A percentile compares a stretch with the other conserved stretches of the same genome.
These are phyloP conservation scores for Idris sp. DNA, from an alignment of 1,140 invertebrate species.

Conservation along the genomic window DNA sequence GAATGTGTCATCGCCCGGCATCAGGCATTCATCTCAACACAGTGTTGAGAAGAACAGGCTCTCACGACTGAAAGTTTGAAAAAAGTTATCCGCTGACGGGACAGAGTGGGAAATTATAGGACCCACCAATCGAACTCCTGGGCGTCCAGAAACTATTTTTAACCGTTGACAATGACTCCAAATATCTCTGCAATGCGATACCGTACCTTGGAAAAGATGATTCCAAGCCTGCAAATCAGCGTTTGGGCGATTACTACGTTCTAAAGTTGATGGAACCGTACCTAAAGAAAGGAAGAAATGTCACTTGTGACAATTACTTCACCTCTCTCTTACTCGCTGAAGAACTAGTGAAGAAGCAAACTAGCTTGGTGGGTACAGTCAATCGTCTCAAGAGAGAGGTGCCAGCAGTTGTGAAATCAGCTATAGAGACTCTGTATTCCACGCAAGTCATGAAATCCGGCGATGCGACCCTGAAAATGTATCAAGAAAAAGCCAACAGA, in stretches of 20 bases:
- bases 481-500: slow-evolving; percentile 46
- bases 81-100: background rate
- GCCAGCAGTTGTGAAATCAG: slow-evolving; percentile 36
- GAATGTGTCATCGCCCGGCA: background rate
- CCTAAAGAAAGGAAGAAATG: slow-evolving; percentile 51
- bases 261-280: slow-evolving; percentile 59
- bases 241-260: slow-evolving; percentile 39
- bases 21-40: background rate
- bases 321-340: slow-evolving; percentile 64
- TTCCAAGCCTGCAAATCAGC: slow-evolving; percentile 23
- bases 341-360: slow-evolving; percentile 56
- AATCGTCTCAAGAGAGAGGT: slow-evolving; percentile 55
- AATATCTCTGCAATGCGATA: slow-evolving; percentile 66
- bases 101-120: slow-evolving; percentile 6
- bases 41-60: background rate
- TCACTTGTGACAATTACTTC: too few species aligned
- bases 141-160: slow-evolving; percentile 32
- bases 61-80: background rate
- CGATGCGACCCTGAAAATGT: slow-evolving; percentile 33
- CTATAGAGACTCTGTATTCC: slow-evolving; percentile 17
- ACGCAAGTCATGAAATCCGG: slow-evolving; percentile 26
- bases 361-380: slow-evolving; percentile 58
- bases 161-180: slow-evolving; percentile 27
- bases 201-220: slow-evolving; percentile 67
- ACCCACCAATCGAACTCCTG: slow-evolving; percentile 1